phyloP scores from a whole-genome alignment of 2,888 invertebrate genomes.

The Hipparchia sbordonii region DNA sequence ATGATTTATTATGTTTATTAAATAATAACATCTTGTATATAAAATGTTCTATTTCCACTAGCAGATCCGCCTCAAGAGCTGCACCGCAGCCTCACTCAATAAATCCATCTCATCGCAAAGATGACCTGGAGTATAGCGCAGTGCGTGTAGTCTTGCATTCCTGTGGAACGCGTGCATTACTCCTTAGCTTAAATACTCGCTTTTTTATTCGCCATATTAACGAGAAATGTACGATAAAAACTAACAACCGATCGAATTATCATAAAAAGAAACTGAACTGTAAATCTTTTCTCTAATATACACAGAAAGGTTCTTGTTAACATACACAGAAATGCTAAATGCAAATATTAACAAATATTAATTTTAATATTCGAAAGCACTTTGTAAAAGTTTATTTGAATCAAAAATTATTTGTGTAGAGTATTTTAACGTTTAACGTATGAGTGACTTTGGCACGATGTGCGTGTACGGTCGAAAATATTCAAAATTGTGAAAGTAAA shows the following conservation, averaged over 20 bases:
- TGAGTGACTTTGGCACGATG: too few relatives aligned
- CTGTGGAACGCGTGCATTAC: slow-evolving; percentile 11
- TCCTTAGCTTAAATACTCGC: background rate
- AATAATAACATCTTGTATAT: background rate
- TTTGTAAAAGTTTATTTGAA: too few relatives aligned
- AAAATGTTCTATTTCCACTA: slow-evolving; percentile 23
- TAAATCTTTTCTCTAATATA: too few relatives aligned
- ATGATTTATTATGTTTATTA: background rate
- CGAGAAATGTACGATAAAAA: background rate
- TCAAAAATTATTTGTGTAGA: too few relatives aligned
- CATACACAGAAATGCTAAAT: too few relatives aligned
- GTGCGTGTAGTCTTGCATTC: slow-evolving; percentile 25
- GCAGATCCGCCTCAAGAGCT: slow-evolving; percentile 12
- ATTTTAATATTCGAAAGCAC: too few relatives aligned
- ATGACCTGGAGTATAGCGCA: slow-evolving; percentile 25
- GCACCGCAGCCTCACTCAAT: slow-evolving; percentile 14
- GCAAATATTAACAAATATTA: too few relatives aligned
- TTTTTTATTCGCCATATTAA: background rate
- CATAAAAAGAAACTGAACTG: too few relatives aligned
- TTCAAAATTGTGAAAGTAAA: too few relatives aligned
- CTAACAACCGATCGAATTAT: background rate
- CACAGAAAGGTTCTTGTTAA: too few relatives aligned
- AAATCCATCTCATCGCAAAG: slow-evolving; percentile 17
- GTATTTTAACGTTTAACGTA: background rate
- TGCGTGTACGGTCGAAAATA: too few relatives aligned